Conservation (phyloP, 2,113 vertebrate genomes). For the Chunga burmeisteri region DNA sequence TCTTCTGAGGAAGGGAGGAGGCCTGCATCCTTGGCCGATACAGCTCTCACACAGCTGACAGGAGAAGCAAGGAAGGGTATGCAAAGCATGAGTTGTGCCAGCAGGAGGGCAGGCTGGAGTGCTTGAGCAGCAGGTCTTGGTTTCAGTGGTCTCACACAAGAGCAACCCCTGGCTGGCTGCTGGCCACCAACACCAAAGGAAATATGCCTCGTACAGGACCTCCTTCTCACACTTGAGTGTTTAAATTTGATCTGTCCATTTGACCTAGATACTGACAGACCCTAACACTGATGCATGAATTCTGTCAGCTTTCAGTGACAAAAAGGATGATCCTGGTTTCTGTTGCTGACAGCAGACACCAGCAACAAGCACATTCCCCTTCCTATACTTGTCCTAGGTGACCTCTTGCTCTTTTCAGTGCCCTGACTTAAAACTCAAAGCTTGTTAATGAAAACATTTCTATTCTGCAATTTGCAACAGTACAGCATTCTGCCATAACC, state of each 20-base stretch:
- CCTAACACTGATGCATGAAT: background rate
- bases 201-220: background rate
- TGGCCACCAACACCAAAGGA: background rate
- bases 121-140: background rate
- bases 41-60: background rate
- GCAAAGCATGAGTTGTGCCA: background rate
- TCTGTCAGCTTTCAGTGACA: background rate
- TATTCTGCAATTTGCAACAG: background rate
- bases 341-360: background rate
- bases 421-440: background rate
- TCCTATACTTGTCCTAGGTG: background rate
- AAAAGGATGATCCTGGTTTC: background rate
- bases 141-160: background rate
- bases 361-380: background rate
- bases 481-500: background rate
- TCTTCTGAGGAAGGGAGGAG: background rate
- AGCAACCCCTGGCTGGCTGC: background rate
- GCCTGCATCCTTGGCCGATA: background rate
- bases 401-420: background rate
- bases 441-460: background rate
- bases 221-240: background rate
- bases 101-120: background rate
- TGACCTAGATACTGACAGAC: background rate
- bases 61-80: slow-evolving; percentile 3
- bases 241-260: background rate